A percentile compares a stretch with the other conserved stretches of the same genome.
Conservation (phyloP, 2,888 invertebrate species). For the Ectemnius lituratus region DNA sequence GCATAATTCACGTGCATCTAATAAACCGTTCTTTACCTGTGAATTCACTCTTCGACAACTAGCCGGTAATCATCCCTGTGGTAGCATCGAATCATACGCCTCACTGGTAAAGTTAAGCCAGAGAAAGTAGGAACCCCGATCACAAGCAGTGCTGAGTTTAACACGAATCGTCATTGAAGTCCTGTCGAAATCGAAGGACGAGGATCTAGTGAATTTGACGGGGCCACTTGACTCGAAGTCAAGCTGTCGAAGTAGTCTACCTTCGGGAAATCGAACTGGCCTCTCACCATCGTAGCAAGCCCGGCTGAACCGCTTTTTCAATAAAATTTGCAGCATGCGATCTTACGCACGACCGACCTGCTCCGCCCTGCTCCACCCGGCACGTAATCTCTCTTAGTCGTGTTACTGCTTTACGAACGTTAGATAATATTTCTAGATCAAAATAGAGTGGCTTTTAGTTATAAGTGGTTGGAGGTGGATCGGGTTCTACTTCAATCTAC, state of each 20-base stretch:
- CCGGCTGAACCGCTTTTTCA: slow-evolving; percentile 42
- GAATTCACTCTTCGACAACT: background rate
- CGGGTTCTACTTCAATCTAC: too few species aligned
- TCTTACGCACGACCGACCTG: slow-evolving; percentile 10
- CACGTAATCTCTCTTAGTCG: too few species aligned
- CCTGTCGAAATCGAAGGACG: slow-evolving; percentile 54
- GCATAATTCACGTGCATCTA: slow-evolving; percentile 38
- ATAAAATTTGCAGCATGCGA: slow-evolving; percentile 23
- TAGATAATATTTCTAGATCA: too few species aligned
- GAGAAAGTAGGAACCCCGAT: slow-evolving; percentile 30
- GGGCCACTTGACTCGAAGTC: slow-evolving; percentile 38
- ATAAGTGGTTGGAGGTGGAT: too few species aligned
- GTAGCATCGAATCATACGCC: slow-evolving; percentile 10
- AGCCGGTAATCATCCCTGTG: slow-evolving; percentile 20
- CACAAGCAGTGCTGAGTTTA: slow-evolving; percentile 4
- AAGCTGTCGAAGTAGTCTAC: slow-evolving; percentile 53
- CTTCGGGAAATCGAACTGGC: slow-evolving; percentile 52
- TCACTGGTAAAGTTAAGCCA: slow-evolving; percentile 27
- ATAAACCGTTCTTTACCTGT: slow-evolving; percentile 4
- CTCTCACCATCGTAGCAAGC: slow-evolving; percentile 51
- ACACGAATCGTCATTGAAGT: slow-evolving; percentile 6
- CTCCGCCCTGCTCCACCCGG: too few species aligned
- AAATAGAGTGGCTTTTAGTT: too few species aligned
- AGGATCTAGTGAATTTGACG: slow-evolving; percentile 23
- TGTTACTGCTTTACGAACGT: too few species aligned